Conservation (phyloP, 2,888 invertebrate species). For the Lissocephala sabroskyi region DNA sequence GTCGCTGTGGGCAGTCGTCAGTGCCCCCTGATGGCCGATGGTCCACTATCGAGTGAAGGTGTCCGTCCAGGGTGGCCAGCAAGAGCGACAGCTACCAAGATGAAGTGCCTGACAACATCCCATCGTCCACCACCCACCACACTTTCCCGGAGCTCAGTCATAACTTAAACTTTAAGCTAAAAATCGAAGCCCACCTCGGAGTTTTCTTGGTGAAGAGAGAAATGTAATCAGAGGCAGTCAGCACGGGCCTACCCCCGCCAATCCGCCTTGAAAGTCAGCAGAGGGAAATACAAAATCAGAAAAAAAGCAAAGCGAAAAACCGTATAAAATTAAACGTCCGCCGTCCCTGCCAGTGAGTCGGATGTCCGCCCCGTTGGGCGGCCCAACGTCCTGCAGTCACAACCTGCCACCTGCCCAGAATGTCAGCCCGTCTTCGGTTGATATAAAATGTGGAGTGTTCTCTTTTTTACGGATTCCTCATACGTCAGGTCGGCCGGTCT, state of each 20-base stretch:
- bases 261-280: not conserved
- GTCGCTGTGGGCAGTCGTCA: too few relatives aligned
- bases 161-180: too few relatives aligned
- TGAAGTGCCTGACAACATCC: too few relatives aligned
- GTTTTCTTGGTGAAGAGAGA: too few relatives aligned
- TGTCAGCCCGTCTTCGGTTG: not conserved
- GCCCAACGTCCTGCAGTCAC: not conserved
- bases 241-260: too few relatives aligned
- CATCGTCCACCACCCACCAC: too few relatives aligned
- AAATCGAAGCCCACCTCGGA: too few relatives aligned
- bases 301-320: not conserved
- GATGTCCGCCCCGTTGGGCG: not conserved
- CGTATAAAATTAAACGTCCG: not conserved
- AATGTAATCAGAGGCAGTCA: too few relatives aligned
- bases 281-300: not conserved
- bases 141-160: too few relatives aligned
- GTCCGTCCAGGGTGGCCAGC: too few relatives aligned
- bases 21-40: conserved; percentile 12
- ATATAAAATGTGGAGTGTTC: conserved; percentile 6
- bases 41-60: not conserved
- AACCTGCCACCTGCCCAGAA: not conserved
- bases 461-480: conserved; percentile 36
- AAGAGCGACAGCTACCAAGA: too few relatives aligned
- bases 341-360: not conserved
- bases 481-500: conserved; percentile 40